Base-by-base conservation (phyloP, 2,888 invertebrate genomes). In the Drosophila pseudotalamancana region DNA sequence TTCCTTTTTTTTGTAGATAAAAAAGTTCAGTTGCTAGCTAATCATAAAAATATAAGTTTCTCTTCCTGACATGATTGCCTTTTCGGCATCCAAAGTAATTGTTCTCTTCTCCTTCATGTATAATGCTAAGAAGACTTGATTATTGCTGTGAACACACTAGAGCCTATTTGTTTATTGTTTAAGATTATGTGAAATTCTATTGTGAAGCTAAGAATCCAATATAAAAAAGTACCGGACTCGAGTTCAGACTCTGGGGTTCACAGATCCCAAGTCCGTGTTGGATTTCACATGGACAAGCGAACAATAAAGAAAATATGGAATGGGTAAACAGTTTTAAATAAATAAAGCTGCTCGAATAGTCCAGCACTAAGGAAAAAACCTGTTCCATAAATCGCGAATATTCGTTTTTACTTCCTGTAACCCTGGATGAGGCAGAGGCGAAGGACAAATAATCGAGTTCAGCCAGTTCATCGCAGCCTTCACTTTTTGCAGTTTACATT, bases 381-480 rank as follows among this genome's bases (percentile, higher is more conserved):
- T 43, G 83, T 83, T 69, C 21, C 48, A 42, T 49, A 61, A 68
- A 59, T 54, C 46, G 54, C 27, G 50, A 21, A 43, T 12, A 35
- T 8, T 32, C 18, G 14, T 9, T 32, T 55, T 39, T 34, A 80
- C 78, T 78, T 78, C 78, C 84, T 84, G 78, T 56, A 70, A 65
- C 81, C 77, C 65, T 83, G 77, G 62, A 46, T 61, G 77, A 80
- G 63, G 73, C 77, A 60, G 76, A 73, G 76, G 67, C 79, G 79
- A 83, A 84, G 79, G 85, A 46, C 76, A 72, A 12, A n/a, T 12
- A 34, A 51, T 35, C n/a, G 23, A n/a, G n/a, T n/a, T n/a, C n/a
- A n/a, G n/a, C 23, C 27, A 42, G 59, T 53, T 69, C 27, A 57
- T 51, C 51, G 32, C 46, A 34, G 43, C 73, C 57, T 75, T 70